Evolutionary conservation across 1,140 invertebrate species (phyloP), one percentile per base, ranked within the genome.

Genomic region (Drosophila burlai): DNA sequence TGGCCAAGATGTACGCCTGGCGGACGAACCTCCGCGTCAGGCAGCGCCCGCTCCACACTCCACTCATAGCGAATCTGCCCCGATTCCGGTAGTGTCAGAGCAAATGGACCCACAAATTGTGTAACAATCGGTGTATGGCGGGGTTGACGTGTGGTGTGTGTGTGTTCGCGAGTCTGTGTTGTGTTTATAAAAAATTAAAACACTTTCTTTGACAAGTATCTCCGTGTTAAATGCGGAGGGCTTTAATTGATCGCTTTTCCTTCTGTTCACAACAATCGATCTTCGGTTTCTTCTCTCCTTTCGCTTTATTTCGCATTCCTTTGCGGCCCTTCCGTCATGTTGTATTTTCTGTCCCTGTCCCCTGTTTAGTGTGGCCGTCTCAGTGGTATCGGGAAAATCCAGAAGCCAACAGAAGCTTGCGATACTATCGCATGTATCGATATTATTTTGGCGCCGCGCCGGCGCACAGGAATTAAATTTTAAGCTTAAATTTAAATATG

Each of bases 1-100:
- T 78, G 63, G 90, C 83, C 43, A 92, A 73, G 46, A 92, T 79
- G 45, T 87, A 75, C 13, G 91, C 91, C 76, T 84, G 90, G 38
- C 83, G 81, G 55, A 87, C 80, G 61, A 91, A 85, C 67, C 74
- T 83, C 50, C 79, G 57, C 66, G 77, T 77, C 42, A 84, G 67
- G 65, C 72, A 75, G 60, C 68, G 62, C 24, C 91, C 74, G 50
- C 69, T 81, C 73, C 74, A 91, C 77, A 92, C 82, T 34, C 50
- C 50, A 81, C 82, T 92, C 91, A 92, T 92, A 26, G 63, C 65
- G 69, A 71, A 7, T 87, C 73, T 50, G 50, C n/a, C 18, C 55
- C 60, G 38, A 40, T n/a, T 43, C 49, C 50, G 59, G 47, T 21
- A 26, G 59, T 42, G 34, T 40, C 46, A 26, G 50, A 52, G 63